phyloP scores from a whole-genome alignment of 2,113 vertebrate genomes.

The Puffinus mauretanicus region DNA sequence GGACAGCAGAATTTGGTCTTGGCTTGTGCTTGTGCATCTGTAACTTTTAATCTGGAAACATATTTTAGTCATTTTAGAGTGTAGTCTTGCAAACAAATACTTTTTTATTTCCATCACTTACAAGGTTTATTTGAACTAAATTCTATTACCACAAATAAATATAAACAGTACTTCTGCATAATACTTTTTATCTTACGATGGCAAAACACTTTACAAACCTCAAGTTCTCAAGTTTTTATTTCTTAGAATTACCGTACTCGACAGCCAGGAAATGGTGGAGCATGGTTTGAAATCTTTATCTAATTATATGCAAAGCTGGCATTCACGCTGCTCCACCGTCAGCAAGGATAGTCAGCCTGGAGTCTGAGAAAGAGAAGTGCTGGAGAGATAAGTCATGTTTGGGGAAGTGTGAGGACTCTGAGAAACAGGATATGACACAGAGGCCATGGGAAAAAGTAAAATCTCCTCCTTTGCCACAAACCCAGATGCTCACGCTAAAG shows the following conservation, averaged over 20 bases:
- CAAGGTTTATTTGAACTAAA: constrained; percentile 3
- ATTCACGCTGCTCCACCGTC: neutral
- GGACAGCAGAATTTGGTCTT: neutral
- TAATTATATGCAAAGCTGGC: neutral
- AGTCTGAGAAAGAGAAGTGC: constrained; percentile 28
- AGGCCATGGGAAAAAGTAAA: constrained; percentile 51
- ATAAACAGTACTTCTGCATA: neutral
- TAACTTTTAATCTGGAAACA: neutral
- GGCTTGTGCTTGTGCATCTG: neutral
- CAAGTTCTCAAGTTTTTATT: neutral
- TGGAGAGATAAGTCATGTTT: constrained; percentile 52
- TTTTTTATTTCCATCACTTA: neutral
- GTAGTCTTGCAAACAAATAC: neutral
- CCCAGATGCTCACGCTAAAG: neutral
- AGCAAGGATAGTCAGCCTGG: neutral
- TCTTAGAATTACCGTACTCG: neutral
- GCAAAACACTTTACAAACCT: neutral
- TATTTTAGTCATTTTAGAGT: neutral
- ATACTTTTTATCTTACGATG: neutral
- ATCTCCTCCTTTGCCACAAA: neutral
- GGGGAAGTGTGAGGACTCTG: constrained; percentile 38
- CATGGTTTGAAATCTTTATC: neutral
- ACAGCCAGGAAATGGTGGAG: neutral
- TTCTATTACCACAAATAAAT: neutral
- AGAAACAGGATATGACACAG: constrained; percentile 61